Base-by-base conservation (phyloP, 2,113 vertebrate species). In the Entelurus aequoreus region DNA sequence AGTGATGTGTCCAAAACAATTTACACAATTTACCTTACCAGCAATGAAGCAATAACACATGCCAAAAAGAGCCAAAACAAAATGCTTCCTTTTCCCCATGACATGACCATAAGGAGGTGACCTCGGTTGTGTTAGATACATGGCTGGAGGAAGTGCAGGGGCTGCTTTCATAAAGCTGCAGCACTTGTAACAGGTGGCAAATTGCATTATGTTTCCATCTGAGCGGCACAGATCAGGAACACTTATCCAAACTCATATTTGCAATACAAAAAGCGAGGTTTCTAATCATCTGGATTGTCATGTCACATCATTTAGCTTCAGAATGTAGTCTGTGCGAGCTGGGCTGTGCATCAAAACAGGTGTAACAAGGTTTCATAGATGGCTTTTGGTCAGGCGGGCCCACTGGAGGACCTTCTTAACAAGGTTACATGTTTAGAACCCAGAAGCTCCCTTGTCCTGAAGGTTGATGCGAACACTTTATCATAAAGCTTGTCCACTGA, bases 181-280 rank as follows among this genome's bases (percentile, higher is more conserved):
- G 80, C 81, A 87, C 82, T 86, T 85, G 82, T 87, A 89, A 88
- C 87, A 87, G 86, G 86, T 88, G 86, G 85, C 80, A 84, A 88
- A 90, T 88, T 89, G 66, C 77, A 87, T 90, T 88, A 90, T 51
- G 75, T 72, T 73, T 84, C 86, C 84, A 84, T 88, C 81, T 77
- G 66, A 82, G 80, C 71, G 54, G 79, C 80, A 75, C 74, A 75
- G 78, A 84, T 86, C 79, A 83, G 82, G 79, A 84, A 84, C 78
- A 86, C 71, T 72, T 69, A 76, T 81, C 79, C 78, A 80, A 70
- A 69, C 74, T 85, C 85, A 75, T 86, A 86, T 88, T 86, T 83
- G 84, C 83, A 60, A 82, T 83, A 85, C 83, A 60, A 82, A 86
- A 84, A 81, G 72, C 69, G 66, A 78, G 79, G 78, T 81, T 88